Evolutionary conservation across 2,113 vertebrate species (phyloP).

Genomic region (Zootoca vivipara): DNA sequence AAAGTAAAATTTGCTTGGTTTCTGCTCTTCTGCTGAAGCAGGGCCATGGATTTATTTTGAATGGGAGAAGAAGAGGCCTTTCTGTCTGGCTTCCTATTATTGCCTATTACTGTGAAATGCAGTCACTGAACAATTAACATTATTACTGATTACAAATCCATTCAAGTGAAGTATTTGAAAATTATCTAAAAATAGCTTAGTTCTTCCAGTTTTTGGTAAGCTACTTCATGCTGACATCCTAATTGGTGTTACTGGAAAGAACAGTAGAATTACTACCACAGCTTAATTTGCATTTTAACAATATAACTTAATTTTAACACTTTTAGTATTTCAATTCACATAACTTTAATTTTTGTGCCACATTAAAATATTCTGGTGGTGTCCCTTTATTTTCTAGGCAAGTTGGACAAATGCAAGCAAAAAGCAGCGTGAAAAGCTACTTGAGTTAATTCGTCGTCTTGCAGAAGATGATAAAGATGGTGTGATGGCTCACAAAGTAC

Average conservation of each 20-base stretch:
- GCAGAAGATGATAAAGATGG: constrained; percentile 99
- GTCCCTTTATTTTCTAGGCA: constrained; percentile 77
- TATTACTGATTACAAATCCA: not conserved
- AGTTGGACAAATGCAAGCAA: constrained; percentile 99
- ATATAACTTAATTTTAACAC: not conserved
- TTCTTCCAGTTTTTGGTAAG: not conserved
- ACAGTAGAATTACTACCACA: not conserved
- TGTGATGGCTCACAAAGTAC: constrained; percentile 98
- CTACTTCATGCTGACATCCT: not conserved
- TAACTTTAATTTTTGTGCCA: not conserved
- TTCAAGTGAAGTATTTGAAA: not conserved
- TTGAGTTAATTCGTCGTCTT: constrained; percentile 95
- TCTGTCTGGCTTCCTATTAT: not conserved
- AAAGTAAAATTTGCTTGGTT: not conserved
- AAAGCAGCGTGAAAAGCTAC: constrained; percentile 97
- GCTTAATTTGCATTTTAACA: not conserved
- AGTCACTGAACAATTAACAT: not conserved
- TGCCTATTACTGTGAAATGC: not conserved
- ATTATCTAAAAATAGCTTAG: not conserved
- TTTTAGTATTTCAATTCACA: not conserved
- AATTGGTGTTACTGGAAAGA: not conserved
- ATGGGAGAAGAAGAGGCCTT: not conserved
- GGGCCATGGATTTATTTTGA: not conserved
- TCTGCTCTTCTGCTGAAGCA: not conserved
- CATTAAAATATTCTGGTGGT: not conserved